Conservation (phyloP, 2,888 invertebrate species). For the Vesta saturnalis region DNA sequence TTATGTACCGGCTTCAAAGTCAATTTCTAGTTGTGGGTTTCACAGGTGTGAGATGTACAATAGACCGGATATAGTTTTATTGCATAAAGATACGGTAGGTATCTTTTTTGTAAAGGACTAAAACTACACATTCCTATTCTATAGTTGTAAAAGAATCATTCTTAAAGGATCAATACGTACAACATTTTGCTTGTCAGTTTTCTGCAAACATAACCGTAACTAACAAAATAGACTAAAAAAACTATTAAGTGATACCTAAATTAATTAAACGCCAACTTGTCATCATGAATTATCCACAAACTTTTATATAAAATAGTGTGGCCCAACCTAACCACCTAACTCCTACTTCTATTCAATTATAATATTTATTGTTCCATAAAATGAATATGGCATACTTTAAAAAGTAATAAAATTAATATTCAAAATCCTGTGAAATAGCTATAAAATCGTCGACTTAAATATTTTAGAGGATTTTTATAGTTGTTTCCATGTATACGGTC, state of each 20-base stretch:
- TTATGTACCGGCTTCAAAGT: conserved; percentile 16
- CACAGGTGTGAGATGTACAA: conserved; percentile 45
- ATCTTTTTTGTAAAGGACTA: conserved; percentile 20
- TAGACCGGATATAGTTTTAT: conserved; percentile 47
- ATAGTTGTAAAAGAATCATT: not conserved
- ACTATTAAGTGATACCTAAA: conserved; percentile 6
- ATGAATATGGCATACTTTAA: conserved; percentile 57
- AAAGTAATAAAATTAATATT: conserved; percentile 57
- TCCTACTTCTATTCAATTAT: conserved; percentile 27
- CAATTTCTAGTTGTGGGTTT: conserved; percentile 26
- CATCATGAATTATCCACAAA: not conserved
- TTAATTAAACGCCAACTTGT: conserved; percentile 12
- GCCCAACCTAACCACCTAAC: conserved; percentile 11
- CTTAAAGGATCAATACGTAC: not conserved
- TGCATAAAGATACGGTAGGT: conserved; percentile 39
- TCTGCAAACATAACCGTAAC: not conserved
- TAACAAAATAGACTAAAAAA: not conserved
- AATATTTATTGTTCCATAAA: conserved; percentile 57
- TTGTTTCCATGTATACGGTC: conserved; percentile 22
- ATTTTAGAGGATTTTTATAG: conserved; percentile 43
- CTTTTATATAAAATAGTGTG: conserved; percentile 7
- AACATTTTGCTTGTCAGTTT: not conserved
- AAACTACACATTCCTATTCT: conserved; percentile 7
- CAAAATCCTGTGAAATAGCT: conserved; percentile 52
- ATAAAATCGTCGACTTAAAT: conserved; percentile 48